Evolutionary conservation across 2,888 invertebrate species (phyloP).

Genomic region (Agrochola macilenta): DNA sequence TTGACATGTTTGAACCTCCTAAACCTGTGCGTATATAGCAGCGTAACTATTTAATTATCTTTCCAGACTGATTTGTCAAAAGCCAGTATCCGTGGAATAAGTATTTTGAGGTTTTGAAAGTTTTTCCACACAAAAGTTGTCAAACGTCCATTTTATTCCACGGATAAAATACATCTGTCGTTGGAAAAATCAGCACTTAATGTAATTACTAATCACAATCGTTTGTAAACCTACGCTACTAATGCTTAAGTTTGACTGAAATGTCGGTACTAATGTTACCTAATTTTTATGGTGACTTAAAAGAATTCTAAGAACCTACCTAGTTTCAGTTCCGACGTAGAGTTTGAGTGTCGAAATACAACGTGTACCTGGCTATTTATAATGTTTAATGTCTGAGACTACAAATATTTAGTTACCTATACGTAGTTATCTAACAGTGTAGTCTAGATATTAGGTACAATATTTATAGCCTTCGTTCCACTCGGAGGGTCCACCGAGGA

Average conservation of each 20-base stretch:
- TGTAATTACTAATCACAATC: not conserved
- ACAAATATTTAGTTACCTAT: not conserved
- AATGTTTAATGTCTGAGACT: not conserved
- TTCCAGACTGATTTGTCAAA: not conserved
- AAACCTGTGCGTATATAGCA: not conserved
- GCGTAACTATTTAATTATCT: not conserved
- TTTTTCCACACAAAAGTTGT: not conserved
- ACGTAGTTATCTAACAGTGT: not conserved
- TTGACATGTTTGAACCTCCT: not conserved
- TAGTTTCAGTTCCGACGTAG: not conserved
- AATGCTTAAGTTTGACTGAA: not conserved
- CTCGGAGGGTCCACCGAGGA: conserved; percentile 10
- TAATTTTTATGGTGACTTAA: not conserved
- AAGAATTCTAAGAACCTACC: not conserved
- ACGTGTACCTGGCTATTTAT: not conserved
- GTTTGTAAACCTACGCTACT: not conserved
- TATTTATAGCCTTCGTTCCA: conserved; percentile 16
- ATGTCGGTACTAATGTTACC: not conserved
- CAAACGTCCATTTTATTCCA: not conserved
- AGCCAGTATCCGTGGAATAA: not conserved
- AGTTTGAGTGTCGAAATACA: not conserved
- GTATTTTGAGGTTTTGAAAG: not conserved
- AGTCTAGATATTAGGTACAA: not conserved
- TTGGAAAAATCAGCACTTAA: not conserved
- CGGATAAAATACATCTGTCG: not conserved